Conservation (phyloP, 2,888 invertebrate species). For the Smittia aterrima region DNA sequence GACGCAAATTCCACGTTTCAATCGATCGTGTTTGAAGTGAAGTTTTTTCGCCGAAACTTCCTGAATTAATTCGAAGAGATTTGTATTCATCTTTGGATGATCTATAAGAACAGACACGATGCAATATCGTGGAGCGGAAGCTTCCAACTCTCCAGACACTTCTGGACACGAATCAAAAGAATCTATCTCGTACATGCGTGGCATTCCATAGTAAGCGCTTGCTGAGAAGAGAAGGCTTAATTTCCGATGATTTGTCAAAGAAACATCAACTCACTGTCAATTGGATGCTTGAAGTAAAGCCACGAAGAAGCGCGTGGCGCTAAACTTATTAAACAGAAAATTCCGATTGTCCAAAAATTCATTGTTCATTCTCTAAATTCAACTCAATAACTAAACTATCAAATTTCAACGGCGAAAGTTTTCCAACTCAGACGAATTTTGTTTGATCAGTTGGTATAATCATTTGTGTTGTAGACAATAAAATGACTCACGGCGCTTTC, state of each 20-base stretch:
- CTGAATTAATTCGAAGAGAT: neutral
- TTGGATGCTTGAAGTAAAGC: no score
- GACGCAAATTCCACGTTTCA: constrained; percentile 17
- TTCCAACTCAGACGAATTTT: no score
- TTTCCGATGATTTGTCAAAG: neutral
- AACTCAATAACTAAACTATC: no score
- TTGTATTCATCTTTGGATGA: neutral
- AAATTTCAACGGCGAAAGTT: no score
- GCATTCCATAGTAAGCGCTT: neutral
- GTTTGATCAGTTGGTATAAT: no score
- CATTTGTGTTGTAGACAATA: no score
- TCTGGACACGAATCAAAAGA: neutral
- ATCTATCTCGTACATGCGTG: neutral
- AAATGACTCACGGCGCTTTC: no score
- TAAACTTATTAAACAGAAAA: no score
- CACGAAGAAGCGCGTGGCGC: no score
- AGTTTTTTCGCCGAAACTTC: neutral
- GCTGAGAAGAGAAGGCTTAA: neutral
- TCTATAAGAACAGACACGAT: neutral
- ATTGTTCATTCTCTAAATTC: no score
- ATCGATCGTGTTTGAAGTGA: neutral
- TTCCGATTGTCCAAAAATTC: no score
- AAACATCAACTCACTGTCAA: no score
- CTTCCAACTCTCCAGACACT: neutral
- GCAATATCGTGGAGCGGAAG: neutral